A percentile compares a stretch with the other conserved stretches of the same genome.
phyloP scores from a whole-genome alignment of 2,888 invertebrate species.

The Patella caerulea region DNA sequence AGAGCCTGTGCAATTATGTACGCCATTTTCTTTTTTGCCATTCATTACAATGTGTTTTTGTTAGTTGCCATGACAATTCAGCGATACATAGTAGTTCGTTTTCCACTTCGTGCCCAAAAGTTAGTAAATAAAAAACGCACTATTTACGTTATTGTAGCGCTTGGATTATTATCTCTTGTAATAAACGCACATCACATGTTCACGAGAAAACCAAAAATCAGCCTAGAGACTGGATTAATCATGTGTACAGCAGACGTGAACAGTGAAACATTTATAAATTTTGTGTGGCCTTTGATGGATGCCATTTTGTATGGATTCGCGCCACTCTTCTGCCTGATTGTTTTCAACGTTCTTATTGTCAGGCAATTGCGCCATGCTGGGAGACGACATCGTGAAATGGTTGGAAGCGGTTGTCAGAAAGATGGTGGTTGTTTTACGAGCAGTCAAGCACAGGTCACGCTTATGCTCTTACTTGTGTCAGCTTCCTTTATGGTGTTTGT shows the following conservation, averaged over 20 bases:
- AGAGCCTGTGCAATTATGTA: slow-evolving; percentile 27
- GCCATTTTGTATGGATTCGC: slow-evolving; percentile 35
- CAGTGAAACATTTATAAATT: slow-evolving; percentile 20
- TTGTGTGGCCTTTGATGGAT: slow-evolving; percentile 37
- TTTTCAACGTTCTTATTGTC: slow-evolving; percentile 34
- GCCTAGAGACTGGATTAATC: not conserved
- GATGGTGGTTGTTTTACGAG: not conserved
- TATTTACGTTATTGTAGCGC: slow-evolving; percentile 15
- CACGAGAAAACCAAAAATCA: slow-evolving; percentile 16
- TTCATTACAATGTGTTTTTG: slow-evolving; percentile 33
- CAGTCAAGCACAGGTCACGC: slow-evolving; percentile 23
- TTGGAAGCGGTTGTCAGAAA: not conserved
- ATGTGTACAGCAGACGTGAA: slow-evolving; percentile 18
- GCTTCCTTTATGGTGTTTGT: slow-evolving; percentile 34
- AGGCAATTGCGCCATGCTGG: slow-evolving; percentile 16
- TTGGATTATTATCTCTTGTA: slow-evolving; percentile 18
- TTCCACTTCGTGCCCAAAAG: slow-evolving; percentile 28
- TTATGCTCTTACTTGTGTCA: slow-evolving; percentile 34
- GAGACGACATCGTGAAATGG: slow-evolving; percentile 14
- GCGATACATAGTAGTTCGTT: slow-evolving; percentile 31
- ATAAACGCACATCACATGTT: slow-evolving; percentile 31
- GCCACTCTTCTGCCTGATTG: slow-evolving; percentile 28
- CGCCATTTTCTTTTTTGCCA: slow-evolving; percentile 33
- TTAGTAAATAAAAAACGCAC: slow-evolving; percentile 18
- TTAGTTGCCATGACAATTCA: slow-evolving; percentile 35